A percentile compares a stretch with the other conserved stretches of the same genome.
Conservation (phyloP, 2,888 invertebrate genomes). For the Mesorhabditis belari region DNA sequence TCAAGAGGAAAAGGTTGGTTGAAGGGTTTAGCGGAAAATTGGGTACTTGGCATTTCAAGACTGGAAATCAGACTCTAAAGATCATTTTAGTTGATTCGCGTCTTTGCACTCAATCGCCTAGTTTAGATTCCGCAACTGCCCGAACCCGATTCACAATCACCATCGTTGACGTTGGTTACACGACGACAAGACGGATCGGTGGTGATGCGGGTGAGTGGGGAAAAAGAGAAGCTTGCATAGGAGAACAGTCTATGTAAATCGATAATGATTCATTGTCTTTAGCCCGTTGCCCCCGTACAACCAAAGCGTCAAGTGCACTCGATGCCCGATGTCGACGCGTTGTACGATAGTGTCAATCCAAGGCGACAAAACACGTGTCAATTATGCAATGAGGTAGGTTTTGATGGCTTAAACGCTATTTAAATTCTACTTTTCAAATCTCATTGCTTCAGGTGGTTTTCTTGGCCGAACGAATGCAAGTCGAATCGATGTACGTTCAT, state of each 20-base stretch:
- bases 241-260: not conserved
- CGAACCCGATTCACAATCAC: not conserved
- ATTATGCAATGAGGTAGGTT: slow-evolving; percentile 8
- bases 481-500: slow-evolving; percentile 9
- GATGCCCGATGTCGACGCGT: slow-evolving; percentile 2
- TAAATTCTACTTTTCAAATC: not conserved
- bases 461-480: slow-evolving; percentile 32
- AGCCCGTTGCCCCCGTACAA: slow-evolving; percentile 9
- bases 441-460: slow-evolving; percentile 35
- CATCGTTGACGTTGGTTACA: not conserved
- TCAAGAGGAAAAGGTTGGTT: slow-evolving; percentile 27
- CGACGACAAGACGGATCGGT: slow-evolving; percentile 2
- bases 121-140: too few relatives aligned
- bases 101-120: too few relatives aligned
- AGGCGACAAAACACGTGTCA: slow-evolving; percentile 7
- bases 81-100: too few relatives aligned
- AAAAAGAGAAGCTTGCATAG: not conserved
- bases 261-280: not conserved
- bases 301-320: slow-evolving; percentile 9
- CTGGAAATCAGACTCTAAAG: too few relatives aligned
- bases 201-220: slow-evolving; percentile 1
- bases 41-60: too few relatives aligned
- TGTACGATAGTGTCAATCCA: slow-evolving; percentile 9
- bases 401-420: not conserved
- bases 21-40: not conserved